Evolutionary conservation across 37 sponge, comb jelly and placozoan genomes (phyloP).

Genomic region (Cliona cf. orientalis): DNA sequence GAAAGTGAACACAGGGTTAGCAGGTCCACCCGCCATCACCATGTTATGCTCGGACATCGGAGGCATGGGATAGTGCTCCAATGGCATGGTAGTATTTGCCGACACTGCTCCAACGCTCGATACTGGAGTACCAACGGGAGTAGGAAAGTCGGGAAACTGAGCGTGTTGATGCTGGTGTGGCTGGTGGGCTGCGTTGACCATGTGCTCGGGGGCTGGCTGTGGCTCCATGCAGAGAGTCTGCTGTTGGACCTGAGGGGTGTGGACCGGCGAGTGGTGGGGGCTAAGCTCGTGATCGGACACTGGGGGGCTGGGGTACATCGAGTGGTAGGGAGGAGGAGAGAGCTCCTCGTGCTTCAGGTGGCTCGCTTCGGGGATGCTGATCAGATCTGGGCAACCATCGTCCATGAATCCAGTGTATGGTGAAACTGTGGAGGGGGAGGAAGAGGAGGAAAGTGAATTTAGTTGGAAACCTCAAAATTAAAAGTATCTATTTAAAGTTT

Average conservation of each 20-base stretch:
- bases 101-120: conserved; percentile 17
- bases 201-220: conserved; percentile 4
- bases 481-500: neutral
- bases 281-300: conserved; percentile 69
- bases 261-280: conserved; percentile 63
- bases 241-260: neutral
- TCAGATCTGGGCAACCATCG: conserved; percentile 51
- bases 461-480: too few relatives aligned
- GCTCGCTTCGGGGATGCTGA: conserved; percentile 39
- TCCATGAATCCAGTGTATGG: conserved; percentile 54
- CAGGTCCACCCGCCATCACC: neutral
- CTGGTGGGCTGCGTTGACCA: conserved; percentile 2
- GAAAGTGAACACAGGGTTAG: conserved; percentile 33
- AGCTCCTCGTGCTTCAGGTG: conserved; percentile 76
- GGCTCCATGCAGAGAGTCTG: conserved; percentile 39
- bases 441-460: too few relatives aligned
- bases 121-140: conserved; percentile 50
- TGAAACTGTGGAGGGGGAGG: conserved; percentile 55
- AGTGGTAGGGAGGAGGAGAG: conserved; percentile 56
- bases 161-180: conserved; percentile 21
- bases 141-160: conserved; percentile 62
- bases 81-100: conserved; percentile 34
- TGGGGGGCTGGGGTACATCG: conserved; percentile 76
- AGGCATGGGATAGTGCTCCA: conserved; percentile 66
- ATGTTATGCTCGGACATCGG: neutral